Percentiles rank a stretch among this genome's conserved stretches.
Evolutionary conservation across 2,888 invertebrate species (phyloP).

Genomic region (Deilephila elpenor): DNA sequence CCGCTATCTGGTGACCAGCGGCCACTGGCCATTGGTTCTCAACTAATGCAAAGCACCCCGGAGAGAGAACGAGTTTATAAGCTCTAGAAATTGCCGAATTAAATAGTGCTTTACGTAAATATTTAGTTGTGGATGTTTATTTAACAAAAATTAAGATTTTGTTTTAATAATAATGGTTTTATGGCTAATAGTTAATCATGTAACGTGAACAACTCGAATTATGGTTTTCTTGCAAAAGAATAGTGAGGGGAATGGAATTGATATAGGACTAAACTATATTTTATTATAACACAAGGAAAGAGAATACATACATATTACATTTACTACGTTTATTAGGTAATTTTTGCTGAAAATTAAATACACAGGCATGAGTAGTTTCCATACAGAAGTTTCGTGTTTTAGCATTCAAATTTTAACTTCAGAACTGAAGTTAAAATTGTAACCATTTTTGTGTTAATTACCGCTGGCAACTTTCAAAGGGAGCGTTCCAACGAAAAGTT

Average conservation of each 20-base stretch:
- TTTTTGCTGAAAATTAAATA: no score
- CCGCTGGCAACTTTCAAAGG: slow-evolving; percentile 3
- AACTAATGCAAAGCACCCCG: slow-evolving; percentile 10
- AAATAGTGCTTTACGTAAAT: not conserved
- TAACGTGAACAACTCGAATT: no score
- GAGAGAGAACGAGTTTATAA: not conserved
- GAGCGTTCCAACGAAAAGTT: slow-evolving; percentile 31
- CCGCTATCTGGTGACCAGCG: slow-evolving; percentile 47
- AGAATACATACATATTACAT: no score
- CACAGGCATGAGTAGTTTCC: no score
- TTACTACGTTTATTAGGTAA: no score
- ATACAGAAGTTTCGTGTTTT: not conserved
- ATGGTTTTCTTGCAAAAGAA: no score
- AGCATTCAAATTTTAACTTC: not conserved
- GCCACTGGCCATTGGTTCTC: slow-evolving; percentile 11
- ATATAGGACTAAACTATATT: no score
- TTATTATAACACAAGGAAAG: no score
- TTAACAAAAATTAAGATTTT: not conserved
- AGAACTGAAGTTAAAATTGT: not conserved
- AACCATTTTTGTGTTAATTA: slow-evolving; percentile 21
- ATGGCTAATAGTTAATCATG: no score
- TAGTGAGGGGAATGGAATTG: no score
- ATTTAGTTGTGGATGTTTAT: not conserved
- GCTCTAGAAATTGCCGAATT: not conserved
- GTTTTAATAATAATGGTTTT: not conserved